A percentile compares a stretch with the other conserved stretches of the same genome.
Conservation (phyloP, 2,113 vertebrate genomes). For the Spea multiplicata region DNA sequence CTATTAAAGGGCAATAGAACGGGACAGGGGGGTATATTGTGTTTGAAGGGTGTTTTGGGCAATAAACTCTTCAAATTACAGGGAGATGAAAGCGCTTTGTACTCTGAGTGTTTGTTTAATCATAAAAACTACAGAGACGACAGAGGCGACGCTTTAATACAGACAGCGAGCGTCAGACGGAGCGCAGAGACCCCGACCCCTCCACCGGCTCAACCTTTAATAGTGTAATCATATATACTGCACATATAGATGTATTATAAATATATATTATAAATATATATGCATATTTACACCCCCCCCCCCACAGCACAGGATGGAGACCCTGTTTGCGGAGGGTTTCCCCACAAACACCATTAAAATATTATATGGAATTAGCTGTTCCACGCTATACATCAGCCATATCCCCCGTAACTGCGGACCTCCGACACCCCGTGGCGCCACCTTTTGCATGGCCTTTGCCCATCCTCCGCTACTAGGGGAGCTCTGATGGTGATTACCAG, state of each 20-base stretch:
- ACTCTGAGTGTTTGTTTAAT: constrained; percentile 52
- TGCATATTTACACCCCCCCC: too few relatives aligned
- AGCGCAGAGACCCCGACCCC: too few relatives aligned
- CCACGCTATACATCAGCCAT: constrained; percentile 17
- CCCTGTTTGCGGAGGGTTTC: too few relatives aligned
- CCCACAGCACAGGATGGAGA: too few relatives aligned
- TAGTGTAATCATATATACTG: too few relatives aligned
- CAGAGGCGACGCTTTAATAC: too few relatives aligned
- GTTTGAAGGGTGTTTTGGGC: background rate
- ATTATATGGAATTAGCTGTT: background rate
- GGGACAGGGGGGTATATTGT: background rate
- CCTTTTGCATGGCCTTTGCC: too few relatives aligned
- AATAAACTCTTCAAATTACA: constrained; percentile 7
- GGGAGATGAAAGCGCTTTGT: constrained; percentile 62
- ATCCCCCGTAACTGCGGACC: background rate
- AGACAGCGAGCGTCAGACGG: too few relatives aligned
- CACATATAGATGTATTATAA: too few relatives aligned
- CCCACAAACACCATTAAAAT: too few relatives aligned
- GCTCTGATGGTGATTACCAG: background rate
- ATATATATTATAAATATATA: constrained; percentile 46
- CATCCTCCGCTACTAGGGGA: too few relatives aligned
- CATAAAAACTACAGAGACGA: constrained; percentile 57
- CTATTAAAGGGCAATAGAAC: background rate
- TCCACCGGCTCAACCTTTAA: too few relatives aligned
- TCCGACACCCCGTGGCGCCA: background rate